Evolutionary conservation across 2,113 vertebrate species (phyloP), one percentile per base, ranked within the genome.

Genomic region (Pseudonaja textilis): DNA sequence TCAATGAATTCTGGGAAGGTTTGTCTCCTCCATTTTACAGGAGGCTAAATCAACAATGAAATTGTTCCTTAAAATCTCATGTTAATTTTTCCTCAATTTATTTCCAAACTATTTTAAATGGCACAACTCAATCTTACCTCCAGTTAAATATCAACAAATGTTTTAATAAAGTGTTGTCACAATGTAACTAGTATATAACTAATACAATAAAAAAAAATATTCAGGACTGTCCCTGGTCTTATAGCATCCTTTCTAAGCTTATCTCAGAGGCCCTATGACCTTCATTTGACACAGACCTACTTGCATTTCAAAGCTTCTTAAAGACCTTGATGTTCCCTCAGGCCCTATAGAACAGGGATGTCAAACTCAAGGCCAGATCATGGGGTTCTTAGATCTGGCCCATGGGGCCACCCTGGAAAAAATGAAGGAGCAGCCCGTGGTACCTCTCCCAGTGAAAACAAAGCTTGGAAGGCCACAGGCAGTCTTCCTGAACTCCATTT

Each of bases 1-100:
- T 86, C 91, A 1, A 11, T 91, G 55, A 93, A 93, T 8, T 14
- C 45, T 85, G 57, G 0, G 18, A 39, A 23, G 34, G 39, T 10
- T 52, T 88, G 92, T 57, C 85, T 91, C 39, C 3, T 94, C 5
- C 34, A 92, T 95, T 90, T 93, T 52, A 45, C 14, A 55, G 29
- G 3, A 91, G 61, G 90, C 0, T 85, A 2, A 16, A 16, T 92
- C 56, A 34, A 5, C 56, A 1, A 42, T 55, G 90, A 92, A 69
- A 16, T 11, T 0, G 25, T 1, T 42, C 81, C 92, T 18, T 93
- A 64, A 22, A 1, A 85, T 92, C 86, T 2, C 1, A 22, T 7
- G 5, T 0, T 50, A 91, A 1, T 81, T 91, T 90, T 57, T 81
- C 23, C 74, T 85, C 11, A 85, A 8, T 4, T 56, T 91, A 74